phyloP scores from a whole-genome alignment of 1,140 invertebrate species.

The Penaeus vannamei region DNA sequence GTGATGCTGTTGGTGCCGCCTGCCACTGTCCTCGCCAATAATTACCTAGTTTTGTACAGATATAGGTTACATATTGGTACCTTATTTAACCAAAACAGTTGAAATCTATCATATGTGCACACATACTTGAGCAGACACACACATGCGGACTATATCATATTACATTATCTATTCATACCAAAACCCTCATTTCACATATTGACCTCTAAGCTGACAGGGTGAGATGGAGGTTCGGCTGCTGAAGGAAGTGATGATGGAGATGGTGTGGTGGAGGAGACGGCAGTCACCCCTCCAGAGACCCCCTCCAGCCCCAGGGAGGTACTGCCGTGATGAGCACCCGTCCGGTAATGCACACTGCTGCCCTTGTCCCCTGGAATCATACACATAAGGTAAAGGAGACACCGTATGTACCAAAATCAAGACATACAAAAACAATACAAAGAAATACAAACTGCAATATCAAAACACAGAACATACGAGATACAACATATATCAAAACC shows the following conservation, averaged over 20 bases:
- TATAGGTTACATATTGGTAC: background rate
- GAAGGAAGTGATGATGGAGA: constrained; percentile 53
- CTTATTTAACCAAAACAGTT: too few species aligned
- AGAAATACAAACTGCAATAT: too few species aligned
- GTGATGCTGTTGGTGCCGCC: constrained; percentile 10
- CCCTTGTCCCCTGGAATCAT: constrained; percentile 47
- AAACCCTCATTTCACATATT: background rate
- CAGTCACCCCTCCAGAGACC: background rate
- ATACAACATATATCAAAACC: too few species aligned
- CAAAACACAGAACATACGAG: too few species aligned
- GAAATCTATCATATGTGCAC: too few species aligned
- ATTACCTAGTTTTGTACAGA: constrained; percentile 38
- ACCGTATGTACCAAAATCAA: too few species aligned
- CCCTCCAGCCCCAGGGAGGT: constrained; percentile 43
- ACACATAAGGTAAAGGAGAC: too few species aligned
- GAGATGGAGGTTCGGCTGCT: constrained; percentile 54
- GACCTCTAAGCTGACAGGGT: constrained; percentile 57
- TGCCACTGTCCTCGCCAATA: constrained; percentile 33
- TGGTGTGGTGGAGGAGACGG: constrained; percentile 34
- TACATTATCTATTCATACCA: too few species aligned
- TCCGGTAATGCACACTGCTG: constrained; percentile 53
- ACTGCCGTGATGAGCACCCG: constrained; percentile 35
- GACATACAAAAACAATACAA: too few species aligned
- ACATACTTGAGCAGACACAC: too few species aligned
- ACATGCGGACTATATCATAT: too few species aligned